Base-by-base conservation (phyloP, 2,888 invertebrate species). In the Cynaeus angustus region DNA sequence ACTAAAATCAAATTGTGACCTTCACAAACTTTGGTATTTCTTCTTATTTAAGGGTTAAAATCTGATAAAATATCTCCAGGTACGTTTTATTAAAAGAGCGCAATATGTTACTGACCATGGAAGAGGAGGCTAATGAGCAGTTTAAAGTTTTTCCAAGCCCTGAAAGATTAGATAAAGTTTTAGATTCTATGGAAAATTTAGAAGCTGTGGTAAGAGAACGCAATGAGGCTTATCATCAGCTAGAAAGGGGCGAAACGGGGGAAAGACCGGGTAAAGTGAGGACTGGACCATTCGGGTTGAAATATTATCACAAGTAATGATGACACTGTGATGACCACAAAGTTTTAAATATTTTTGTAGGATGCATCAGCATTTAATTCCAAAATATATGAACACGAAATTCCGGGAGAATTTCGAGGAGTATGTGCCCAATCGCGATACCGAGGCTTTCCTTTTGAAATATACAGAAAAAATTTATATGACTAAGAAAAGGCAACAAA, bases 41-140 rank as follows among this genome's bases (percentile, higher is more conserved):
- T 26, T 16, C 3, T 30, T 33, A 1, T 53, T 53, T 4, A 7
- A 1, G 30, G 10, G 6, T n/a, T 3, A 10, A 48, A 33, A 52
- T n/a, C 46, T 66, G n/a, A 21, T 2, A 3, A 4, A 13, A 12
- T 10, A 13, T 37, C 68, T 58, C 13, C 73, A 92, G 93, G 93
- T 94, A 88, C 85, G 88, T 94, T 10, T 86, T 99, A 66, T 85
- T 98, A 59, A 99, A 99, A 86, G 99, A 99, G 86, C 89, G 92
- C 62, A 99, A 99, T 84, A 98, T 99, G 98, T 87, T 99, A 12
- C 85, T 96, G 72, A 98, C 99, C 1, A 98, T 99, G 98, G 95
- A 98, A 85, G 90, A 95, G 72, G 93, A 92, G 83, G 89, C 90
- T 84, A 90, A 91, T 55, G 85, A 89, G 41, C 86, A 91, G 80